Conservation (phyloP, 1,140 invertebrate genomes). For the Sycophaga agraensis region DNA sequence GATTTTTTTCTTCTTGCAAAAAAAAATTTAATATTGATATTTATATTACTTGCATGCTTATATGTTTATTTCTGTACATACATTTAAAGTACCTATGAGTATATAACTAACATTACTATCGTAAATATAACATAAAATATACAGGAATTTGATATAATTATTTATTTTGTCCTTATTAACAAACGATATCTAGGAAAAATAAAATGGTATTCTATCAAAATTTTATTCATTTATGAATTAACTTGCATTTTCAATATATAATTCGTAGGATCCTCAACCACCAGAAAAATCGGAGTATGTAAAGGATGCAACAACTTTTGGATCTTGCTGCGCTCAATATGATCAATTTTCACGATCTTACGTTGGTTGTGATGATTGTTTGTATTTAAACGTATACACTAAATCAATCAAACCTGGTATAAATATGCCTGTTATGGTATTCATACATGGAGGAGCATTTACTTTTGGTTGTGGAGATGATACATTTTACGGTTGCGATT, state of each 20-base stretch:
- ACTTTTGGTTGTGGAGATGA: slow-evolving; percentile 53
- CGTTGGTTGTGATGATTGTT: slow-evolving; percentile 69
- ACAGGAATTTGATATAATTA: neutral
- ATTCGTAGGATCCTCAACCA: slow-evolving; percentile 60
- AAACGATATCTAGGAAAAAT: neutral
- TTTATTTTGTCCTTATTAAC: neutral
- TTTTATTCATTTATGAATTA: neutral
- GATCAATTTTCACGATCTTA: slow-evolving; percentile 25
- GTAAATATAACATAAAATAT: neutral
- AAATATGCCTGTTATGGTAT: slow-evolving; percentile 65
- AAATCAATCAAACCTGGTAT: slow-evolving; percentile 44
- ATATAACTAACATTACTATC: neutral
- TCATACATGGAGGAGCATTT: slow-evolving; percentile 70
- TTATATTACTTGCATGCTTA: too few species aligned
- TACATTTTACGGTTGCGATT: slow-evolving; percentile 53
- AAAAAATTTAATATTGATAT: too few species aligned
- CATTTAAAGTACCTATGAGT: too few species aligned
- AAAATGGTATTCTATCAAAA: neutral
- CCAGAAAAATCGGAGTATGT: slow-evolving; percentile 59
- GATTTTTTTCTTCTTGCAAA: too few species aligned
- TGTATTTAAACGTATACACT: slow-evolving; percentile 81
- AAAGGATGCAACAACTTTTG: slow-evolving; percentile 59
- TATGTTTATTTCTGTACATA: too few species aligned
- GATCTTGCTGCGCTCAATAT: slow-evolving; percentile 56
- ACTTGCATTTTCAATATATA: neutral